Evolutionary conservation across 2,797 vertebrate species (phyloP).

Genomic region (Adelosebastes latens): DNA sequence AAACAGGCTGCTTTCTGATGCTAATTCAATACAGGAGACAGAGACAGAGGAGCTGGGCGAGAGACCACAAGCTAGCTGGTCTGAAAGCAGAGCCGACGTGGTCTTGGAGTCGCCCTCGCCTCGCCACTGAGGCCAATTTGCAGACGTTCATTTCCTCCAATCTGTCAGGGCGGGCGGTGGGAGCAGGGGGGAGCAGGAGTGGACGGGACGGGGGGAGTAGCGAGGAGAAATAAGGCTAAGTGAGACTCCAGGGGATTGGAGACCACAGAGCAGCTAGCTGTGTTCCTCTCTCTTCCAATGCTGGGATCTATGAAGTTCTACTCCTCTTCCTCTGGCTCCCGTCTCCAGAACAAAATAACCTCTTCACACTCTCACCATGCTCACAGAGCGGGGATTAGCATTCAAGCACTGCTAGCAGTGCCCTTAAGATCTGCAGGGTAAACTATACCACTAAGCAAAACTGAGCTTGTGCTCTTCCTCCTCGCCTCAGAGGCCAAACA

Average conservation of each 20-base stretch:
- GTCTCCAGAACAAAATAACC: constrained; percentile 35
- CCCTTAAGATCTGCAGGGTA: not conserved
- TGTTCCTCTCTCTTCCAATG: constrained; percentile 11
- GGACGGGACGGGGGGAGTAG: constrained; percentile 22
- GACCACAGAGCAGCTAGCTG: constrained; percentile 55
- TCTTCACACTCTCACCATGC: constrained; percentile 13
- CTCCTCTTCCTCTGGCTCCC: constrained; percentile 1
- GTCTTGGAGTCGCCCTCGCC: constrained; percentile 40
- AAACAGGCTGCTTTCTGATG: constrained; percentile 41
- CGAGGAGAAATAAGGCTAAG: constrained; percentile 65
- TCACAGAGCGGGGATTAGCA: constrained; percentile 28
- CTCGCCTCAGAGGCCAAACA: constrained; percentile 14
- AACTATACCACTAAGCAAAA: constrained; percentile 21
- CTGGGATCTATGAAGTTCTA: constrained; percentile 16
- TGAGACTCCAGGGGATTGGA: constrained; percentile 66
- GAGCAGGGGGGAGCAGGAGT: constrained; percentile 26
- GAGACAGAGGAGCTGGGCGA: constrained; percentile 40
- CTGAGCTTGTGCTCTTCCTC: not conserved
- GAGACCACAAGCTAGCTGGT: constrained; percentile 33
- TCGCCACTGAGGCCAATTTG: constrained; percentile 71
- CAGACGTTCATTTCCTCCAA: constrained; percentile 69
- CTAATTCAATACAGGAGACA: constrained; percentile 56
- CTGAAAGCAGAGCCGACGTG: constrained; percentile 39
- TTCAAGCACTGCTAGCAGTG: constrained; percentile 6
- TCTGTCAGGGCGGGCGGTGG: constrained; percentile 56